Conservation (phyloP, 1,140 invertebrate genomes). For the Rhagoletis pomonella region DNA sequence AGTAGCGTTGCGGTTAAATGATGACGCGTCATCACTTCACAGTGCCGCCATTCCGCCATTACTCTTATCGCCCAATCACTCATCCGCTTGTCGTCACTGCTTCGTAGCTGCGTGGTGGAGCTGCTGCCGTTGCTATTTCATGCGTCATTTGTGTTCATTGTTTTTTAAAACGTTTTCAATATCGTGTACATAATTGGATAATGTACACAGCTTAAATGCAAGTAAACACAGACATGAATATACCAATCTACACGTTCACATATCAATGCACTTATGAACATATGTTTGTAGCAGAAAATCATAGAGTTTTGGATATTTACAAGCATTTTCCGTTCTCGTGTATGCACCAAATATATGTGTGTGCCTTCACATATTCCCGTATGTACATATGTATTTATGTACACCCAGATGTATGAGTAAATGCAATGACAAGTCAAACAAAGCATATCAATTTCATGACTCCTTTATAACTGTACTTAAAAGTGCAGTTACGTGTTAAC, state of each 20-base stretch:
- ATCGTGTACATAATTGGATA: constrained; percentile 43
- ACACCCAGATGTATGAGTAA: background rate
- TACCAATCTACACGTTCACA: background rate
- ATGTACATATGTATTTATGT: background rate
- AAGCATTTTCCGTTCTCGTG: no score
- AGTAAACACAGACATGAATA: constrained; percentile 8
- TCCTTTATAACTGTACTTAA: constrained; percentile 53
- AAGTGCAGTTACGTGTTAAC: constrained; percentile 53
- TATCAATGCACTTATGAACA: background rate
- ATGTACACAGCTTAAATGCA: constrained; percentile 41
- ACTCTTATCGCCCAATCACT: constrained; percentile 4
- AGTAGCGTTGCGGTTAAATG: constrained; percentile 41
- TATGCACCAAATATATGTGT: background rate
- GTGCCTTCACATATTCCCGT: background rate
- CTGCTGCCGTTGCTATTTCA: background rate
- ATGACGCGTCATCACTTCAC: constrained; percentile 38
- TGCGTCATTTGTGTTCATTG: constrained; percentile 22
- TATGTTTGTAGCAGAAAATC: background rate
- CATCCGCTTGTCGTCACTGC: constrained; percentile 24
- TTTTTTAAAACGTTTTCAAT: constrained; percentile 19
- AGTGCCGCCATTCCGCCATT: background rate
- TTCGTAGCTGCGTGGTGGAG: no score
- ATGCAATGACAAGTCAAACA: constrained; percentile 53
- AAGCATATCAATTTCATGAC: constrained; percentile 54
- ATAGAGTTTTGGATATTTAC: no score